Evolutionary conservation across 2,888 invertebrate genomes (phyloP).

Genomic region (Coelogynopora nodosa): DNA sequence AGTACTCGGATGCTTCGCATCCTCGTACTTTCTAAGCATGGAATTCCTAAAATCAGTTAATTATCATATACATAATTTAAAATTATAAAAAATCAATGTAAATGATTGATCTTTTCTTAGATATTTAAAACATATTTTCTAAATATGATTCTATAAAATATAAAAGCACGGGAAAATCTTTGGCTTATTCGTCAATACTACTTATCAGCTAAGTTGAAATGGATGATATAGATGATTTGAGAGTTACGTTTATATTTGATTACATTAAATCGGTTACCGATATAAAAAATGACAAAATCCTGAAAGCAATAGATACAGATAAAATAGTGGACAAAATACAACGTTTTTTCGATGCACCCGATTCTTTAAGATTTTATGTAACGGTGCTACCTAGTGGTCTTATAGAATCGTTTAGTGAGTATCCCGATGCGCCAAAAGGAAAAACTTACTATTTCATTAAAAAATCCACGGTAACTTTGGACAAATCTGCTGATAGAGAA

Average conservation of each 20-base stretch:
- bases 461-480: slow-evolving; percentile 63
- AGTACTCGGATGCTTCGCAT: too few relatives aligned
- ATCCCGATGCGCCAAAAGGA: slow-evolving; percentile 69
- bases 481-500: neutral
- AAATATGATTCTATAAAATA: too few relatives aligned
- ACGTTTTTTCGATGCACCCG: slow-evolving; percentile 10
- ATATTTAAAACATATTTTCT: too few relatives aligned
- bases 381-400: neutral
- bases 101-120: too few relatives aligned
- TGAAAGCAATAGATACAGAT: slow-evolving; percentile 65
- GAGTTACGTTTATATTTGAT: slow-evolving; percentile 76
- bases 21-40: too few relatives aligned
- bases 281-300: slow-evolving; percentile 84
- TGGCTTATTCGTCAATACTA: too few relatives aligned
- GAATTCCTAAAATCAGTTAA: too few relatives aligned
- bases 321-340: neutral
- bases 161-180: too few relatives aligned
- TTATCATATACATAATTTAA: too few relatives aligned
- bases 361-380: neutral
- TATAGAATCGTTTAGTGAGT: slow-evolving; percentile 72
- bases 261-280: slow-evolving; percentile 67
- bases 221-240: slow-evolving; percentile 64
- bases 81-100: too few relatives aligned
- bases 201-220: too few relatives aligned
- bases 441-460: slow-evolving; percentile 70